A percentile compares a stretch with the other conserved stretches of the same genome.
phyloP scores from a whole-genome alignment of 2,888 invertebrate genomes.

The Silvanus unidentatus region DNA sequence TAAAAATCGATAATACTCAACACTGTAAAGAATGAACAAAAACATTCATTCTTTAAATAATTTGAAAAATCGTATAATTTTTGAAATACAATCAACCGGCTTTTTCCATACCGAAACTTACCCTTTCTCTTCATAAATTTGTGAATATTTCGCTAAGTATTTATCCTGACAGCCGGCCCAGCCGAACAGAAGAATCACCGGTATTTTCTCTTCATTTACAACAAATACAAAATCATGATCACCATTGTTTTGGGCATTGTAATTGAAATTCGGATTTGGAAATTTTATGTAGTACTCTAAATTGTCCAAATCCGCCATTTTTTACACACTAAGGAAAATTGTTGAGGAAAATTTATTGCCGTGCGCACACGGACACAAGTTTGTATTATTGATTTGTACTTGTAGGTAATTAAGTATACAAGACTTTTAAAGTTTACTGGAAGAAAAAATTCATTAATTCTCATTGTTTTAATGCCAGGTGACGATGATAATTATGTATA shows the following conservation, averaged over 20 bases:
- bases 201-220: constrained; percentile 56
- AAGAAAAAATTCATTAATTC: too few species aligned
- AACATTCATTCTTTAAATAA: constrained; percentile 1
- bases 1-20: background rate
- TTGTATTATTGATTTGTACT: too few species aligned
- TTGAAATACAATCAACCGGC: background rate
- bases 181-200: constrained; percentile 66
- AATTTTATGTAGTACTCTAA: constrained; percentile 60
- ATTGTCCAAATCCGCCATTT: constrained; percentile 46
- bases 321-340: constrained; percentile 5
- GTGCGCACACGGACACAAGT: too few species aligned
- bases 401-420: too few species aligned
- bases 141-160: constrained; percentile 71
- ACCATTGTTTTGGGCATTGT: constrained; percentile 33
- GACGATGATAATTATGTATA: too few species aligned
- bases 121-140: constrained; percentile 72
- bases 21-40: background rate
- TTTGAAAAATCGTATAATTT: background rate
- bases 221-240: constrained; percentile 50
- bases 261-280: constrained; percentile 50
- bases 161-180: constrained; percentile 78
- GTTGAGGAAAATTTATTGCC: too few species aligned
- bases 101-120: constrained; percentile 39
- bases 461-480: too few species aligned
- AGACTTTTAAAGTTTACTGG: too few species aligned